phyloP scores from a whole-genome alignment of 2,797 vertebrate genomes.

The Phaenicophaeus curvirostris region DNA sequence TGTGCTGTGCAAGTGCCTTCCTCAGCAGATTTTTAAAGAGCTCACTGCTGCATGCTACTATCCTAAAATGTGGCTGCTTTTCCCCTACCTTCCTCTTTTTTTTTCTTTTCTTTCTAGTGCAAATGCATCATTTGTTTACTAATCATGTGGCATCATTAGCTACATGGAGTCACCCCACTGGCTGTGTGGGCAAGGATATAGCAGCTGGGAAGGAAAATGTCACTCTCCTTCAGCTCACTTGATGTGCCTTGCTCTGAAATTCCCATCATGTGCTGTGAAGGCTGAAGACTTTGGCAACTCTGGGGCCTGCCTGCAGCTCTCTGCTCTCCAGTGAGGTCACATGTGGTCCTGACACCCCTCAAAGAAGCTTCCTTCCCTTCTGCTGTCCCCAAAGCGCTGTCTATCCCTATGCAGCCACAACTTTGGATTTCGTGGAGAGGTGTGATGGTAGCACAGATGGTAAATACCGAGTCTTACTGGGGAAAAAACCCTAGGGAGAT shows the following conservation, averaged over 20 bases:
- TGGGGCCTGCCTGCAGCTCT: not conserved
- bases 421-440: not conserved
- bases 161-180: not conserved
- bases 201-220: slow-evolving; percentile 10
- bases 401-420: not conserved
- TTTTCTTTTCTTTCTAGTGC: not conserved
- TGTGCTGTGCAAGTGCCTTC: slow-evolving; percentile 32
- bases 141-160: not conserved
- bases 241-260: not conserved
- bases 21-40: slow-evolving; percentile 64
- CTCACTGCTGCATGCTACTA: not conserved
- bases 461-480: not conserved
- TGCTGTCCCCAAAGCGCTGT: not conserved
- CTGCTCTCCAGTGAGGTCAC: not conserved
- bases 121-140: slow-evolving; percentile 28
- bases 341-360: not conserved
- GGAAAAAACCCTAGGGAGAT: not conserved
- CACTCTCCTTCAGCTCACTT: not conserved
- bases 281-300: not conserved
- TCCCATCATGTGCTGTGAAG: not conserved
- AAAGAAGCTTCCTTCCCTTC: not conserved
- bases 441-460: slow-evolving; percentile 48
- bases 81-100: not conserved
- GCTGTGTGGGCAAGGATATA: not conserved
- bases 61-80: not conserved